Percentiles rank a stretch among this genome's conserved stretches.
These are phyloP conservation scores for Cynocephalus volans DNA, from an alignment of 2,113 vertebrate species.

Conservation along the genomic window DNA sequence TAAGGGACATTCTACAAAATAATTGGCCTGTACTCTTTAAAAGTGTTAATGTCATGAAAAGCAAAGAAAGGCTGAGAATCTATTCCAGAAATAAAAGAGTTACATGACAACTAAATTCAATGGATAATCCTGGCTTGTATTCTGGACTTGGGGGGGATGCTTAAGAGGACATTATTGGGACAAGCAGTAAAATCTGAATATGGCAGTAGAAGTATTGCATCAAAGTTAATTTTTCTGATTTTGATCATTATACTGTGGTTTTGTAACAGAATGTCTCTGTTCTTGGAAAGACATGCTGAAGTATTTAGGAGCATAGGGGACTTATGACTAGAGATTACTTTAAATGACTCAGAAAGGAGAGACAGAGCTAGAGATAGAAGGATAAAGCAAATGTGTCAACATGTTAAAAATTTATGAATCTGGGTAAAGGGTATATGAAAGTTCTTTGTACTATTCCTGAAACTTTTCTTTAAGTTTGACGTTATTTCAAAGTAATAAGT, in stretches of 20 bases:
- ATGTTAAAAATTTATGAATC: constrained; percentile 39
- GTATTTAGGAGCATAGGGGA: neutral
- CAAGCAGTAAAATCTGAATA: neutral
- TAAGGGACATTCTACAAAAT: neutral
- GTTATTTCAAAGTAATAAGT: constrained; percentile 31
- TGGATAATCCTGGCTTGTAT: constrained; percentile 27
- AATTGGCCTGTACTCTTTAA: neutral
- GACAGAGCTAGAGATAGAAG: neutral
- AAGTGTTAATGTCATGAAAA: constrained; percentile 10
- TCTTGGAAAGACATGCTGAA: neutral
- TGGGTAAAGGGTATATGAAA: constrained; percentile 10
- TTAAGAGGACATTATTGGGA: neutral
- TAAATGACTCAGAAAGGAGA: neutral
- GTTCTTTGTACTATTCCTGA: neutral
- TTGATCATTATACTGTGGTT: neutral
- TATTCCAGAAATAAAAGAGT: constrained; percentile 19
- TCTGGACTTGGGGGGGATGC: neutral
- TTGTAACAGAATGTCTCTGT: constrained; percentile 7
- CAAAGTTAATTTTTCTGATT: constrained; percentile 22
- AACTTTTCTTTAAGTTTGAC: constrained; percentile 40
- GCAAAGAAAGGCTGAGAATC: neutral
- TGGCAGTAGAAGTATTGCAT: neutral
- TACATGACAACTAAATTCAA: constrained; percentile 28
- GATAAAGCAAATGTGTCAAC: constrained; percentile 22
- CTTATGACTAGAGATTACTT: neutral